These are phyloP conservation scores for Gnathonemus longibarbis DNA, from an alignment of 2,113 vertebrate species.

Conservation along the genomic window DNA sequence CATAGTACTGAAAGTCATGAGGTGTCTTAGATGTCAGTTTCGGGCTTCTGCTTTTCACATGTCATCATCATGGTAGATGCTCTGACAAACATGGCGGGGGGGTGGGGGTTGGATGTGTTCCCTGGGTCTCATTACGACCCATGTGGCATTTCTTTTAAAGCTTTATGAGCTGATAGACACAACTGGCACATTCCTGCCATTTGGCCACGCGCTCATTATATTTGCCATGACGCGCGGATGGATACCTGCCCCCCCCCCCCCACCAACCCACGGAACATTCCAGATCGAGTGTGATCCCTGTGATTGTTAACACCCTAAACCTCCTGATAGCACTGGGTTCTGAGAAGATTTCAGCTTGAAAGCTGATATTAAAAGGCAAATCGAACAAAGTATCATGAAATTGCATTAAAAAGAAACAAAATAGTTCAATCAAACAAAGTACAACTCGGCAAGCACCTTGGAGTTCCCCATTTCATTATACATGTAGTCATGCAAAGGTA, in stretches of 20 bases:
- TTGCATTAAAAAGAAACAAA: neutral
- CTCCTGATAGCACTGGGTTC: neutral
- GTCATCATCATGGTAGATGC: slow-evolving; percentile 4
- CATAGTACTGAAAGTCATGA: neutral
- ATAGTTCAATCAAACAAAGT: neutral
- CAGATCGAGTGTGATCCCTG: neutral
- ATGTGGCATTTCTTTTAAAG: neutral
- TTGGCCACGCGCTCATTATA: neutral
- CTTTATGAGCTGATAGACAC: neutral
- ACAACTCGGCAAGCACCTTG: neutral
- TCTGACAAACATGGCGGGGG: neutral
- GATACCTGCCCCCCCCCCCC: neutral
- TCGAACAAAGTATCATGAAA: neutral
- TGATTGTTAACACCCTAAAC: neutral
- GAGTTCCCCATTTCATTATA: neutral
- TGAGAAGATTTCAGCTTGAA: neutral
- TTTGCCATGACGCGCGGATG: slow-evolving; percentile 5
- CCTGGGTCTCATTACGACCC: neutral
- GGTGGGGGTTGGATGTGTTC: neutral
- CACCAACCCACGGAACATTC: neutral
- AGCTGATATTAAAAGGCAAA: neutral
- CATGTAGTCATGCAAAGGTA: neutral
- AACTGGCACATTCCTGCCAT: slow-evolving; percentile 5
- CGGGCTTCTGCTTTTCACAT: neutral
- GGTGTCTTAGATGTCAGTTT: neutral